Evolutionary conservation across 1,140 invertebrate genomes (phyloP), one percentile per base, ranked within the genome.

Genomic region (Drosophila truncata): DNA sequence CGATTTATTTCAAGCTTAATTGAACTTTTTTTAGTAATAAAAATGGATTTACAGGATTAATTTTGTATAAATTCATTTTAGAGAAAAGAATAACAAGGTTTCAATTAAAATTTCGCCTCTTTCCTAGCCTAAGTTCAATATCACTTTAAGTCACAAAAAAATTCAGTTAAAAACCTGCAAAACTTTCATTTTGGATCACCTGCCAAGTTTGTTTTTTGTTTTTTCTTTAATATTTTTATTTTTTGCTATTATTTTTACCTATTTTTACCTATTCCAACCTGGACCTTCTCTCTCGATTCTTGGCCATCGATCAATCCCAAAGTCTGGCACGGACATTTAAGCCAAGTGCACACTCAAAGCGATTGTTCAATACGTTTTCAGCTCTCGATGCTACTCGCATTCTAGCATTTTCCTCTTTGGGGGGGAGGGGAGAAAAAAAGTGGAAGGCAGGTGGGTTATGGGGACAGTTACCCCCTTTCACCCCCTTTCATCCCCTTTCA

Each of bases 291-390:
- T n/a, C 9, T 29, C 25, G 4, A 23, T 10, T 41, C 35, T 42
- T n/a, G 62, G 66, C 61, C 66, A 66, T 66, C 66, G 62, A 66
- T 69, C 62, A 69, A 69, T 52, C 46, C 14, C 29, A 41, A 41
- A 33, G 46, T 69, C 62, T 69, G 66, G 35, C 62, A 42, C 35
- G 46, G 66, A 35, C 66, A 66, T 52, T 50, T 66, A 69, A 66
- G 61, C 61, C 65, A 42, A 66, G 35, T 20, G 37, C 62, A 64
- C 64, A 44, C 66, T 70, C 47, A 70, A 70, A 52, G 61, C 61
- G 33, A 66, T 65, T 63, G 66, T 35, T 50, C 60, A 69, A 69
- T 69, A 27, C 27, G 49, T 66, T 66, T 63, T 10, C 33, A n/a
- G 46, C 65, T 65, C 66, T 31, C 27, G 23, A 64, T 29, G 41